These are phyloP conservation scores for Parazoanthus atlanticus DNA, from an alignment of 92 coral and sea anemone species.

Conservation along the genomic window DNA sequence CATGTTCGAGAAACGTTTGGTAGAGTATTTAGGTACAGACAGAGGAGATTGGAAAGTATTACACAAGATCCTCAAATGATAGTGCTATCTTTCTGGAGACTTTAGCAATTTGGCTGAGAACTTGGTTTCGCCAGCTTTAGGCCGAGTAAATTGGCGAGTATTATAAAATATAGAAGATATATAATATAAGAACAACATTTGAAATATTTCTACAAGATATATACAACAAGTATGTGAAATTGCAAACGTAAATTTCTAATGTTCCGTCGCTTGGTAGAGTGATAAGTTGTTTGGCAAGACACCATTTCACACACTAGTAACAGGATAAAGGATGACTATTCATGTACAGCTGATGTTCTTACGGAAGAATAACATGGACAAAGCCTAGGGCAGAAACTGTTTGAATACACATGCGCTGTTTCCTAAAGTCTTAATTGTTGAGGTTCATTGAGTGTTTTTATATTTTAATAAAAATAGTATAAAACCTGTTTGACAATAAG, in stretches of 20 bases:
- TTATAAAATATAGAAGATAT: too few relatives aligned
- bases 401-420: background rate
- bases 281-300: background rate
- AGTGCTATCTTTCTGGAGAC: too few relatives aligned
- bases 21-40: too few relatives aligned
- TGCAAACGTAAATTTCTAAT: too few relatives aligned
- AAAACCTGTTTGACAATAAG: too few relatives aligned
- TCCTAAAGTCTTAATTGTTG: too few relatives aligned
- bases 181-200: background rate
- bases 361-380: background rate
- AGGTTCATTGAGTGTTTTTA: too few relatives aligned
- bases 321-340: background rate
- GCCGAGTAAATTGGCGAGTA: background rate
- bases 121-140: background rate
- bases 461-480: too few relatives aligned
- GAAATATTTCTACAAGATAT: background rate
- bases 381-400: background rate
- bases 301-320: background rate
- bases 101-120: too few relatives aligned
- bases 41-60: too few relatives aligned
- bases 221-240: background rate
- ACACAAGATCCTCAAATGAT: too few relatives aligned
- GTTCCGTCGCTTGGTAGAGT: background rate
- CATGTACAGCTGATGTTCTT: background rate
- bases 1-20: too few relatives aligned